These are phyloP conservation scores for Ephestia elutella DNA, from an alignment of 1,140 invertebrate genomes.

Conservation along the genomic window DNA sequence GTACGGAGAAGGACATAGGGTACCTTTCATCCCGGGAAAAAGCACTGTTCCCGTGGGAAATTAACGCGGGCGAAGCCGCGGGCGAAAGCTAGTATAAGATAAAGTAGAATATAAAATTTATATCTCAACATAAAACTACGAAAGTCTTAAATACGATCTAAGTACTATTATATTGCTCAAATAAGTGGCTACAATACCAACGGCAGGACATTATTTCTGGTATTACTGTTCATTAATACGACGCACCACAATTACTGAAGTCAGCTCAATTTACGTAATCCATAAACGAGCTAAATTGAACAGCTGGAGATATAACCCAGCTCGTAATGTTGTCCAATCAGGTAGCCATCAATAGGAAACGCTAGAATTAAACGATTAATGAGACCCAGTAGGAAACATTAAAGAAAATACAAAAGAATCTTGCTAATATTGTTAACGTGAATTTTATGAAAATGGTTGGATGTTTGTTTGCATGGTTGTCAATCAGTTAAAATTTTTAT, in stretches of 20 bases:
- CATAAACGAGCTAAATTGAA: background rate
- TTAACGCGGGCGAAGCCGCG: no score
- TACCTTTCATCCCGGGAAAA: no score
- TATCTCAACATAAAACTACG: background rate
- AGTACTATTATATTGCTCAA: background rate
- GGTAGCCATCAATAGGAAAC: slow-evolving; percentile 9
- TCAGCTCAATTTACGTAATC: background rate
- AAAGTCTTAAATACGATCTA: background rate
- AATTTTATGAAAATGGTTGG: no score
- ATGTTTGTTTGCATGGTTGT: no score
- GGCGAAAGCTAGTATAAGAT: no score
- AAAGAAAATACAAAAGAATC: background rate
- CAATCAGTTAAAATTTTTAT: no score
- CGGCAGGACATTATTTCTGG: background rate
- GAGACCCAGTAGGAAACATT: slow-evolving; percentile 29
- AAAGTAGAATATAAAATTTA: background rate
- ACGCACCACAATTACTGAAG: background rate
- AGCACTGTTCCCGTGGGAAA: no score
- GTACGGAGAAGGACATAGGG: no score
- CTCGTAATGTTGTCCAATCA: background rate
- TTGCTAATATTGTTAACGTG: no score
- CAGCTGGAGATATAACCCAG: background rate
- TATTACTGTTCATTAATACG: background rate
- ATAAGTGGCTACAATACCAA: background rate
- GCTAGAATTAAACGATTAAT: slow-evolving; percentile 35